Conservation (phyloP, 1,140 invertebrate species). For the Drosophila pallidifrons region DNA sequence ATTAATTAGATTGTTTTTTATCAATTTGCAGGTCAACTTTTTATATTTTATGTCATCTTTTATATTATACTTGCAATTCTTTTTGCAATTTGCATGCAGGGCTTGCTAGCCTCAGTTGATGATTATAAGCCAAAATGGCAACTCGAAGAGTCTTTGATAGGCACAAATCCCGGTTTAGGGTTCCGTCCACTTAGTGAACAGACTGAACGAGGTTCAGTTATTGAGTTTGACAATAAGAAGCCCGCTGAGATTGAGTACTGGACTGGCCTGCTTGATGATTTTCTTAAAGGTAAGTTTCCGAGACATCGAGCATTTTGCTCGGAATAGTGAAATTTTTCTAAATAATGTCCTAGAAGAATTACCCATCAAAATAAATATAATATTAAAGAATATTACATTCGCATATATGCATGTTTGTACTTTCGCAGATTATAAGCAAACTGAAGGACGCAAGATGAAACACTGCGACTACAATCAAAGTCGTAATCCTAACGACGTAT, state of each 20-base stretch:
- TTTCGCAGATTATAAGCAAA: conserved; percentile 84
- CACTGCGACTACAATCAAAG: conserved; percentile 88
- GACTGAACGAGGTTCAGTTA: conserved; percentile 92
- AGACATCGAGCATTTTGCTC: not conserved
- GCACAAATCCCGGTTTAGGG: conserved; percentile 95
- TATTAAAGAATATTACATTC: too few relatives aligned
- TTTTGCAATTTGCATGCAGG: conserved; percentile 93
- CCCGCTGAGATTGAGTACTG: conserved; percentile 88
- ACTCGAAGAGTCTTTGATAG: conserved; percentile 91
- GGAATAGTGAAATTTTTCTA: too few relatives aligned
- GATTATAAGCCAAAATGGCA: conserved; percentile 90
- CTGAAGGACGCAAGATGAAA: conserved; percentile 88
- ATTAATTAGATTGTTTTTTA: not conserved
- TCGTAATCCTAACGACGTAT: conserved; percentile 88
- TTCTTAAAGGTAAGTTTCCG: conserved; percentile 89
- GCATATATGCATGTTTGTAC: not conserved
- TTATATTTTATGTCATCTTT: conserved; percentile 94
- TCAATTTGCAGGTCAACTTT: conserved; percentile 88
- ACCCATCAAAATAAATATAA: too few relatives aligned
- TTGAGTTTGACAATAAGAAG: conserved; percentile 91
- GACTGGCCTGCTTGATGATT: conserved; percentile 88
- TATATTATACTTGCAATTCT: conserved; percentile 91
- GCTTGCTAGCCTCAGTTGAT: conserved; percentile 90
- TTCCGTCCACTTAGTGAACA: conserved; percentile 92
- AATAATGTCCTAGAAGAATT: too few relatives aligned